Evolutionary conservation across 2,888 invertebrate genomes (phyloP).

Genomic region (Eupithecia vulgata): DNA sequence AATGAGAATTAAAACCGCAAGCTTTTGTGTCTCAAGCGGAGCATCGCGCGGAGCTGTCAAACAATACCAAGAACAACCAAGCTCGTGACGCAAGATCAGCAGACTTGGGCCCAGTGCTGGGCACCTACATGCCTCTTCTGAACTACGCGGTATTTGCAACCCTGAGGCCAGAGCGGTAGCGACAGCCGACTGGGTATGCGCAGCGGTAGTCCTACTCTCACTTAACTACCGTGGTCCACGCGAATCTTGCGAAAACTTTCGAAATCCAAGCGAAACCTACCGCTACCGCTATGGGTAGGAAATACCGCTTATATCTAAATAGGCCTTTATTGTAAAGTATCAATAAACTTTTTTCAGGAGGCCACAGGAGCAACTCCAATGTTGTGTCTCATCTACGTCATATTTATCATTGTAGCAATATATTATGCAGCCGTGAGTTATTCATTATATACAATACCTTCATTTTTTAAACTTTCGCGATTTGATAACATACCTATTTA

Average conservation of each 20-base stretch:
- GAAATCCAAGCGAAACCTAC: no score
- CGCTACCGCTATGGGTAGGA: not conserved
- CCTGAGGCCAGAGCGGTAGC: not conserved
- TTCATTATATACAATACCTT: no score
- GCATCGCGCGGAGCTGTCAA: no score
- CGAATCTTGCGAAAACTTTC: no score
- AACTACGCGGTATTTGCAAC: not conserved
- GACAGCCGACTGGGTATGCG: not conserved
- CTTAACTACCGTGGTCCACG: no score
- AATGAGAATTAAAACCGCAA: not conserved
- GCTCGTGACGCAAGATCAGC: no score
- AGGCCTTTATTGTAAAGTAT: no score
- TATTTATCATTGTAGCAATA: conserved; percentile 44
- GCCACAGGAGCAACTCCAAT: conserved; percentile 53
- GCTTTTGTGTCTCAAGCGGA: no score
- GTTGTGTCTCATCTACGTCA: conserved; percentile 48
- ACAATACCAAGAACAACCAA: no score
- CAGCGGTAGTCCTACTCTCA: not conserved
- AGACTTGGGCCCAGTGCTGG: no score
- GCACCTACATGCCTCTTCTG: not conserved
- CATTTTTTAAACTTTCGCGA: no score
- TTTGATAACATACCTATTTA: no score
- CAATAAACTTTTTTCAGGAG: conserved; percentile 50
- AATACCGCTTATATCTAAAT: not conserved
- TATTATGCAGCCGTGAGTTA: conserved; percentile 41